phyloP scores from a whole-genome alignment of 2,888 invertebrate species.

The Caenorhabditis imperialis region DNA sequence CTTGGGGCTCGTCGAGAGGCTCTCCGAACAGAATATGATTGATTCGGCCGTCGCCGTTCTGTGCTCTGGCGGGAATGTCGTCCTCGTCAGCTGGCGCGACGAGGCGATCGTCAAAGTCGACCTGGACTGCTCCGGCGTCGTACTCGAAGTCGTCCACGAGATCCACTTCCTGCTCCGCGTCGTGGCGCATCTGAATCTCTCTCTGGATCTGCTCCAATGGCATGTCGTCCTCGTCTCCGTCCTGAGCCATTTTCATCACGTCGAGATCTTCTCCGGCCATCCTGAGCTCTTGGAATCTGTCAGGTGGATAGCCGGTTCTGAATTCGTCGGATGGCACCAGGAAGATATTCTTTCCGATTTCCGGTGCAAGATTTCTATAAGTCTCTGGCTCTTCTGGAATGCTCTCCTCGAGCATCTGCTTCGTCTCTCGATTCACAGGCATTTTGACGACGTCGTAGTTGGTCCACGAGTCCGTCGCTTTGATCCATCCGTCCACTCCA shows the following conservation, averaged over 20 bases:
- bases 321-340: slow-evolving; percentile 26
- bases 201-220: slow-evolving; percentile 12
- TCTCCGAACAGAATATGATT: slow-evolving; percentile 16
- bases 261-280: slow-evolving; percentile 16
- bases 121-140: neutral
- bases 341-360: slow-evolving; percentile 21
- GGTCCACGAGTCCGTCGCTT: slow-evolving; percentile 30
- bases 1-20: slow-evolving; percentile 11
- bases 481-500: slow-evolving; percentile 43
- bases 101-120: slow-evolving; percentile 18
- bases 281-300: slow-evolving; percentile 7
- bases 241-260: slow-evolving; percentile 20
- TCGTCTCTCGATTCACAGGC: slow-evolving; percentile 23
- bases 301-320: slow-evolving; percentile 16
- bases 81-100: slow-evolving; percentile 14
- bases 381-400: slow-evolving; percentile 8
- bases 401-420: slow-evolving; percentile 4
- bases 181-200: neutral
- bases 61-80: neutral
- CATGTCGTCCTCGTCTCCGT: neutral
- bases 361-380: slow-evolving; percentile 4
- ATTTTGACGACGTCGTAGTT: slow-evolving; percentile 44
- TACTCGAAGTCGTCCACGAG: slow-evolving; percentile 3
- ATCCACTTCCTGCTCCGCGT: neutral
- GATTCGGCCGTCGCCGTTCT: neutral